phyloP scores from a whole-genome alignment of 2,797 vertebrate genomes.

The Huso huso region DNA sequence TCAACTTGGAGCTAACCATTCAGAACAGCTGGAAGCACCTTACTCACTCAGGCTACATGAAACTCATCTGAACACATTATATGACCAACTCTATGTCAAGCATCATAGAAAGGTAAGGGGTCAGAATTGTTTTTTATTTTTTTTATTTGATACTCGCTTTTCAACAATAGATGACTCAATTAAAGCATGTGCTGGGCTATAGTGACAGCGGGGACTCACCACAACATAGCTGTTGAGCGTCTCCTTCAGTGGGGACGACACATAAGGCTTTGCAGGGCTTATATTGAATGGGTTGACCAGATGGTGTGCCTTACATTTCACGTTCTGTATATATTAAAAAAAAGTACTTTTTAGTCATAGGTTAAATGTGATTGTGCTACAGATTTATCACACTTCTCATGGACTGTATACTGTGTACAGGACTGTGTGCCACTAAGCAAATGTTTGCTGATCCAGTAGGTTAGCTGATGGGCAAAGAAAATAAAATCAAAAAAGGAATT shows the following conservation, averaged over 20 bases:
- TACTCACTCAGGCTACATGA: too few relatives aligned
- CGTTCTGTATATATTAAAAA: conserved; percentile 48
- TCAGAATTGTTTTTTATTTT: too few relatives aligned
- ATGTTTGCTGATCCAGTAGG: too few relatives aligned
- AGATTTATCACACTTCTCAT: background rate
- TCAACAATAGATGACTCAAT: background rate
- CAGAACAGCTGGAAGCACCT: too few relatives aligned
- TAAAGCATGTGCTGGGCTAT: background rate
- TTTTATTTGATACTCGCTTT: background rate
- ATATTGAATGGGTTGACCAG: conserved; percentile 58
- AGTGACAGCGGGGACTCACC: conserved; percentile 41
- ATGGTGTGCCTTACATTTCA: conserved; percentile 48
- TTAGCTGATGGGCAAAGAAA: too few relatives aligned
- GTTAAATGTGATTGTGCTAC: background rate
- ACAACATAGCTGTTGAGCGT: conserved; percentile 55
- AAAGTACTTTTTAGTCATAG: background rate
- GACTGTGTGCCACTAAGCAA: too few relatives aligned
- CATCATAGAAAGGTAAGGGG: too few relatives aligned
- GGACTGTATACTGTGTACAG: too few relatives aligned
- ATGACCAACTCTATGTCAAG: too few relatives aligned
- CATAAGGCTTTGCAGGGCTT: conserved; percentile 21
- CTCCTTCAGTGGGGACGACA: conserved; percentile 52
- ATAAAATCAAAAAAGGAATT: too few relatives aligned
- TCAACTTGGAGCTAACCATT: too few relatives aligned
- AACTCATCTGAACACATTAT: too few relatives aligned